phyloP scores from a whole-genome alignment of 1,140 invertebrate species.

The Cotesia chilonis region DNA sequence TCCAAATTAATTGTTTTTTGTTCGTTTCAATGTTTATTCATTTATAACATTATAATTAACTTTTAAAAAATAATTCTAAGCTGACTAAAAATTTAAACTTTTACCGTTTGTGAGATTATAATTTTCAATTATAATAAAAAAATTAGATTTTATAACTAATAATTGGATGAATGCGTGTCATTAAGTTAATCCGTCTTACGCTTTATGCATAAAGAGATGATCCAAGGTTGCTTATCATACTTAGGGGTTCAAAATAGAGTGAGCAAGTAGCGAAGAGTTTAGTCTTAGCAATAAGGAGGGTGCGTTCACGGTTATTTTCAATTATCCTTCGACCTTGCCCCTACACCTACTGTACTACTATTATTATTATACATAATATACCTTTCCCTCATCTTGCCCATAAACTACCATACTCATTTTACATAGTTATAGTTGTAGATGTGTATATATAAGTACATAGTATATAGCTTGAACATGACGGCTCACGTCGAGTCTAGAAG shows the following conservation, averaged over 20 bases:
- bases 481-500: slow-evolving; percentile 28
- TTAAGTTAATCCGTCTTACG: slow-evolving; percentile 10
- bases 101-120: too few relatives aligned
- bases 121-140: too few relatives aligned
- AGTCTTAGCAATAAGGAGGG: slow-evolving; percentile 44
- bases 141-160: background rate
- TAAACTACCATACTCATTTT: background rate
- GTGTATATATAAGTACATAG: too few relatives aligned
- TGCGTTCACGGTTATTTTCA: slow-evolving; percentile 63
- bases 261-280: slow-evolving; percentile 54
- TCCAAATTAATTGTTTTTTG: too few relatives aligned
- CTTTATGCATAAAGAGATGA: slow-evolving; percentile 18
- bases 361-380: background rate
- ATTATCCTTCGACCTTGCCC: slow-evolving; percentile 59
- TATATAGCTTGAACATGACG: slow-evolving; percentile 3
- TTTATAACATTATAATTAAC: too few relatives aligned
- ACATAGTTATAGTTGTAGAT: background rate
- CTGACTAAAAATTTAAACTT: too few relatives aligned
- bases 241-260: slow-evolving; percentile 24
- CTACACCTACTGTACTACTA: background rate
- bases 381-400: background rate
- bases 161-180: slow-evolving; percentile 14
- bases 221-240: slow-evolving; percentile 28
- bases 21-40: too few relatives aligned
- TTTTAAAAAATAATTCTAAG: too few relatives aligned